These are phyloP conservation scores for Coelopa frigida DNA, from an alignment of 1,140 invertebrate species.

Conservation along the genomic window DNA sequence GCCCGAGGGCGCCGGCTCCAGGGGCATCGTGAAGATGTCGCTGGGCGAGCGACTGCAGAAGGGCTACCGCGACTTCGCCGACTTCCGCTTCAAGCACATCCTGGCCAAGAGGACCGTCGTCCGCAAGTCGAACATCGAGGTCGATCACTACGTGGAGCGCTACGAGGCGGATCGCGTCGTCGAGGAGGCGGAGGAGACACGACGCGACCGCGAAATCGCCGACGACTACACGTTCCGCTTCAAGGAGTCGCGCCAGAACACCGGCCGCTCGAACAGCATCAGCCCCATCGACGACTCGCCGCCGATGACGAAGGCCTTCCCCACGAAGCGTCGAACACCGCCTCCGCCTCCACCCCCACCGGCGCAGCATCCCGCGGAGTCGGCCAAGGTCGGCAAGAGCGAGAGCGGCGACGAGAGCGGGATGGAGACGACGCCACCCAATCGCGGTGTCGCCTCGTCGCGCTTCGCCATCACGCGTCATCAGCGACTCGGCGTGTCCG, in stretches of 20 bases:
- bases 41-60: slow-evolving; percentile 27
- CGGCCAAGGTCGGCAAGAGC: too few relatives aligned
- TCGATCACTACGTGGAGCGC: slow-evolving; percentile 31
- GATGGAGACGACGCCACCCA: slow-evolving; percentile 20
- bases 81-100: slow-evolving; percentile 34
- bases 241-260: slow-evolving; percentile 25
- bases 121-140: slow-evolving; percentile 27
- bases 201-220: slow-evolving; percentile 27
- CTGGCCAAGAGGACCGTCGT: slow-evolving; percentile 34
- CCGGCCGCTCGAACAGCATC: slow-evolving; percentile 13
- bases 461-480: slow-evolving; percentile 31
- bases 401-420: slow-evolving; percentile 33
- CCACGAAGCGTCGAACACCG: neutral
- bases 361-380: too few relatives aligned
- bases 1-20: too few relatives aligned
- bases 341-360: neutral
- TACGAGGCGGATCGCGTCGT: slow-evolving; percentile 29
- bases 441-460: slow-evolving; percentile 27
- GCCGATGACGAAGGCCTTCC: neutral
- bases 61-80: slow-evolving; percentile 33
- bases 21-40: slow-evolving; percentile 8
- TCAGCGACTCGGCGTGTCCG: slow-evolving; percentile 19
- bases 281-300: slow-evolving; percentile 3
- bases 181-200: slow-evolving; percentile 21
- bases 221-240: slow-evolving; percentile 38